Conservation (phyloP, 1,140 invertebrate genomes). For the Drosophila suzukii region DNA sequence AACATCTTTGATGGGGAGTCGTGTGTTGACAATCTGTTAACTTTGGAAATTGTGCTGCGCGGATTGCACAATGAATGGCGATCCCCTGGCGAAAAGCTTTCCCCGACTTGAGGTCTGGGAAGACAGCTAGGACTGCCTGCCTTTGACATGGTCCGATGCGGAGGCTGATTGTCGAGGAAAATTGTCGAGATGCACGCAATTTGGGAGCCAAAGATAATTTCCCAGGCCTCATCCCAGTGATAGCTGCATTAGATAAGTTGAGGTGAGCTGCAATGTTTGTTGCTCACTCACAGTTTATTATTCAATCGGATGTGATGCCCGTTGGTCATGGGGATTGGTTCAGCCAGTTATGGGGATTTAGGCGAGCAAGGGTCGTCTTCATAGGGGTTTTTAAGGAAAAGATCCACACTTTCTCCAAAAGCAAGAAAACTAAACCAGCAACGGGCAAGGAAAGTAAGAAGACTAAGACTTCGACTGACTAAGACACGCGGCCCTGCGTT, state of each 20-base stretch:
- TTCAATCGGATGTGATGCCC: conserved; percentile 24
- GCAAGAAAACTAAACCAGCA: background rate
- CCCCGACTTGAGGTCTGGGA: conserved; percentile 3
- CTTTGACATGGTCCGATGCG: conserved; percentile 69
- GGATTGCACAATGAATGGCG: conserved; percentile 42
- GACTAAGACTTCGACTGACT: too few relatives aligned
- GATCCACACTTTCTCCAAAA: background rate
- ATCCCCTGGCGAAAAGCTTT: conserved; percentile 32
- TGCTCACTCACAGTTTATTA: conserved; percentile 31
- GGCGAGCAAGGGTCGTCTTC: background rate
- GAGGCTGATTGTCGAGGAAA: conserved; percentile 51
- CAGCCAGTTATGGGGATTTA: background rate
- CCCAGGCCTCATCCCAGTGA: conserved; percentile 1
- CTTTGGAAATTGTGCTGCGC: conserved; percentile 19
- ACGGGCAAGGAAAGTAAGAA: background rate
- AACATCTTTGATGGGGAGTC: conserved; percentile 29
- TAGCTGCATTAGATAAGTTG: conserved; percentile 16
- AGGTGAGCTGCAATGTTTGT: background rate
- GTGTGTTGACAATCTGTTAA: conserved; percentile 59
- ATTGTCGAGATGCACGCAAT: conserved; percentile 63
- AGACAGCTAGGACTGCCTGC: conserved; percentile 13
- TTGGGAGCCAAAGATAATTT: conserved; percentile 18
- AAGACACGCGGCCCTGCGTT: too few relatives aligned
- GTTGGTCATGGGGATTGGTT: background rate
- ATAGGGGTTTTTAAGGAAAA: background rate